phyloP scores from a whole-genome alignment of 2,113 vertebrate genomes.

The Oreochromis spilurus region DNA sequence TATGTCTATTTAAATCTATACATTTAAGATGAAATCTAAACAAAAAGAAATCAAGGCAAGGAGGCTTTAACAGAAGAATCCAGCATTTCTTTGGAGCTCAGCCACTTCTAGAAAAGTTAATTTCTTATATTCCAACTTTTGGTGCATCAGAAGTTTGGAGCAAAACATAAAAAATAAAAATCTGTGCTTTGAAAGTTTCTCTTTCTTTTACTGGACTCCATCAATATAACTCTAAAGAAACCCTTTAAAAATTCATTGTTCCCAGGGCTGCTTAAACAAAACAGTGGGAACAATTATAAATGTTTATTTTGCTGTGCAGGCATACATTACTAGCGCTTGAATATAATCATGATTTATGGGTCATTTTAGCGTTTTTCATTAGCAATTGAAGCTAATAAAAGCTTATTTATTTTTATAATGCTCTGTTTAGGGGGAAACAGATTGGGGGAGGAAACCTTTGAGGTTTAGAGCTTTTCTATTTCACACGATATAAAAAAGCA shows the following conservation, averaged over 20 bases:
- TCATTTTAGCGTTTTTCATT: neutral
- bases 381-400: neutral
- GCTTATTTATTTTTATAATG: neutral
- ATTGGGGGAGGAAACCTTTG: neutral
- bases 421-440: neutral
- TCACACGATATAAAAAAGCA: neutral
- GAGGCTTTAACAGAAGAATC: neutral
- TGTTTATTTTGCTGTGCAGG: neutral
- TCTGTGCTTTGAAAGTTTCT: neutral
- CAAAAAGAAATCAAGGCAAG: accelerated
- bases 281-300: neutral
- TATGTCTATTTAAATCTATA: neutral
- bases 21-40: neutral
- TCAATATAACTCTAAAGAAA: neutral
- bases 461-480: neutral
- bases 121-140: neutral
- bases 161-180: neutral
- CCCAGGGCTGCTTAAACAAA: neutral
- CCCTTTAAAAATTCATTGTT: neutral
- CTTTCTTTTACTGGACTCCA: neutral
- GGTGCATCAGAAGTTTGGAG: too few species aligned
- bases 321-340: neutral
- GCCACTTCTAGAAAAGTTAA: neutral
- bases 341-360: neutral
- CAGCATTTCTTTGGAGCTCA: neutral